These are phyloP conservation scores for Copidosoma aretas DNA, from an alignment of 2,888 invertebrate genomes.

Conservation along the genomic window DNA sequence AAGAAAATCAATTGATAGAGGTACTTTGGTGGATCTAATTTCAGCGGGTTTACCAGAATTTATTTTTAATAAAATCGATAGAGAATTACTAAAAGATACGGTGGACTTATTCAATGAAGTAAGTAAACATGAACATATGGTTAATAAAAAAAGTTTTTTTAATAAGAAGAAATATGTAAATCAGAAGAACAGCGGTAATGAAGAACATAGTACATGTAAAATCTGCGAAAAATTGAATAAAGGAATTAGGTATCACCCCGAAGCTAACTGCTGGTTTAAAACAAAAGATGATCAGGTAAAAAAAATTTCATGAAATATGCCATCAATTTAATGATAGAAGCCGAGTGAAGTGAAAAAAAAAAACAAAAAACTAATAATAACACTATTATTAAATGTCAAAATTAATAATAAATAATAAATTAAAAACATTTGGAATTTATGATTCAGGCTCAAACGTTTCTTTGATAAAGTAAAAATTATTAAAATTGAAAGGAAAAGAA, in stretches of 20 bases:
- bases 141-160: conserved; percentile 28
- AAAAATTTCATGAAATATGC: conserved; percentile 32
- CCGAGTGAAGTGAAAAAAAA: conserved; percentile 23
- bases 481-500: no score
- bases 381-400: conserved; percentile 45
- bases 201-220: conserved; percentile 26
- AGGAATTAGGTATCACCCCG: conserved; percentile 40
- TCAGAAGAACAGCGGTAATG: not conserved
- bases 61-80: conserved; percentile 43
- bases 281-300: conserved; percentile 28
- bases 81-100: conserved; percentile 34
- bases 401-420: conserved; percentile 36
- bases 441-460: conserved; percentile 45
- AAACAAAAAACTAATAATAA: conserved; percentile 13
- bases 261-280: conserved; percentile 43
- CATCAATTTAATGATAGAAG: conserved; percentile 41
- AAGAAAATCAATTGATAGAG: conserved; percentile 18
- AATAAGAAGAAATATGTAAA: conserved; percentile 48
- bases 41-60: conserved; percentile 38
- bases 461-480: conserved; percentile 42
- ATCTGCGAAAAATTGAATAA: conserved; percentile 36
- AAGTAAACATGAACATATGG: conserved; percentile 43
- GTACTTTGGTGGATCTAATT: conserved; percentile 38
- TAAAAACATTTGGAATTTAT: conserved; percentile 36
- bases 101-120: conserved; percentile 43